These are phyloP conservation scores for Anguilla japonica DNA, from an alignment of 2,113 vertebrate species.

Conservation along the genomic window DNA sequence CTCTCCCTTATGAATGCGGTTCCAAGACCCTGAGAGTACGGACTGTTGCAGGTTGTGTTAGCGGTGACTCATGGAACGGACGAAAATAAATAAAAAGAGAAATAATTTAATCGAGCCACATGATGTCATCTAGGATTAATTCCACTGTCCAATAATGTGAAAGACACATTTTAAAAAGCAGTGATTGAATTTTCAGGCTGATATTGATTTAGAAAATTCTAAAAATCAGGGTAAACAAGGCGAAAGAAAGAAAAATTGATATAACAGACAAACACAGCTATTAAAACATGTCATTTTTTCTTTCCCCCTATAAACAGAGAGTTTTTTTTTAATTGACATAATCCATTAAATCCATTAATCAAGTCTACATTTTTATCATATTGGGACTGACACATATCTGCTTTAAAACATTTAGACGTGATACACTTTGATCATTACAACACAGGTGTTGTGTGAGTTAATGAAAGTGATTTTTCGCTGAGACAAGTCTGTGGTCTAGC, in stretches of 20 bases:
- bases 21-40: constrained; percentile 47
- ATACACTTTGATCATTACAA: background rate
- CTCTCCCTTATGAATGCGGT: constrained; percentile 44
- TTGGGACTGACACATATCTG: background rate
- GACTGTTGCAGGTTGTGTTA: constrained; percentile 50
- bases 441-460: background rate
- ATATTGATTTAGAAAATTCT: constrained; percentile 43
- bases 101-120: constrained; percentile 49
- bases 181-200: constrained; percentile 34
- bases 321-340: background rate
- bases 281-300: background rate
- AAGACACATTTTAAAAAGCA: constrained; percentile 52
- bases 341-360: background rate
- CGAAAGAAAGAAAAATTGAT: constrained; percentile 1
- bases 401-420: background rate
- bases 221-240: constrained; percentile 20
- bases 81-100: constrained; percentile 45
- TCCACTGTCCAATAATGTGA: constrained; percentile 56
- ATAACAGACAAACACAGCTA: background rate
- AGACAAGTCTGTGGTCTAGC: background rate
- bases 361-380: background rate
- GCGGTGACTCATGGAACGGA: constrained; percentile 64
- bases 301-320: background rate
- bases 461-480: background rate
- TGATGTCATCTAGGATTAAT: constrained; percentile 57